Evolutionary conservation across 2,113 vertebrate genomes (phyloP).

Genomic region (Ailurus styani): DNA sequence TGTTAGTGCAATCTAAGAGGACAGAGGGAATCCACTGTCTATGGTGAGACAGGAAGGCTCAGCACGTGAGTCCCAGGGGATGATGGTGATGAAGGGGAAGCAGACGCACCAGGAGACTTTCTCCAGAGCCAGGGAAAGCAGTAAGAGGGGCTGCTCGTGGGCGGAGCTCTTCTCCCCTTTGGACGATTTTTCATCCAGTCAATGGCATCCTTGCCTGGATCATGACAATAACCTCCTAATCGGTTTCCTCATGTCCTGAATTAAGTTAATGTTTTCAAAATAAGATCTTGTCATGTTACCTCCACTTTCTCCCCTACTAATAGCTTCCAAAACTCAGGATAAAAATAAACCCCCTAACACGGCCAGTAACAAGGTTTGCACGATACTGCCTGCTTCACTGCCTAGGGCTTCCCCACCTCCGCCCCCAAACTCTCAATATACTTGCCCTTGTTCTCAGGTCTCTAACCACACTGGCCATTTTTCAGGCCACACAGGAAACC

Average conservation of each 20-base stretch:
- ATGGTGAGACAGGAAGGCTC: background rate
- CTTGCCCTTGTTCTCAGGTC: background rate
- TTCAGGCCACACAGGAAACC: background rate
- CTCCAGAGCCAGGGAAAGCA: background rate
- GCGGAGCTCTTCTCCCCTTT: background rate
- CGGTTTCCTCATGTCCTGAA: background rate
- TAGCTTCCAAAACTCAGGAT: background rate
- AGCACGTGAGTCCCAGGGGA: background rate
- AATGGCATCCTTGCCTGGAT: background rate
- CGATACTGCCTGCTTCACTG: background rate
- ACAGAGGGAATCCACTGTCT: constrained; percentile 20
- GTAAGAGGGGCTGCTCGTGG: rapidly evolving
- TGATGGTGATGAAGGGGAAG: background rate
- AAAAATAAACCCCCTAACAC: background rate
- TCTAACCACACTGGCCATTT: background rate
- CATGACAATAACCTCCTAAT: background rate
- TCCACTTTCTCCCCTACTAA: background rate
- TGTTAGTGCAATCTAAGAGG: background rate
- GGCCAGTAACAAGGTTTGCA: background rate
- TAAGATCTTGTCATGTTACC: background rate
- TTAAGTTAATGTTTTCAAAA: constrained; percentile 6
- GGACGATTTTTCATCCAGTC: background rate
- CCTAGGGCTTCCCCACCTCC: background rate
- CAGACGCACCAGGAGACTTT: background rate
- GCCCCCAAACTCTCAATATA: background rate